These are phyloP conservation scores for Sinelater perroti DNA, from an alignment of 2,888 invertebrate genomes.

Conservation along the genomic window DNA sequence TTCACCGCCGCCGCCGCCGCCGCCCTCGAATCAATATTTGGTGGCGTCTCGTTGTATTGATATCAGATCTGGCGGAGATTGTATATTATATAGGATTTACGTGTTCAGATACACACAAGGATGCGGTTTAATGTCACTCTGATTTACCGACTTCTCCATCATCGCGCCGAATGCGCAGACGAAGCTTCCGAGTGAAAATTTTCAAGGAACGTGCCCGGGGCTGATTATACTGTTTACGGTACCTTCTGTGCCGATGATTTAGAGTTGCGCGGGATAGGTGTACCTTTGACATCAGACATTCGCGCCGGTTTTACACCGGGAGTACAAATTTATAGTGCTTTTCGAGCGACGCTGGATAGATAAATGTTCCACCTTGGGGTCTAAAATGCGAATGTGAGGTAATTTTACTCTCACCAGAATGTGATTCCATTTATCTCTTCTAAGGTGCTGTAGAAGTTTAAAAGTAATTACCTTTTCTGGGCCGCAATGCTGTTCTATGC, in stretches of 20 bases:
- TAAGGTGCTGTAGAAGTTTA: constrained; percentile 4
- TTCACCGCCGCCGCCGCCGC: constrained; percentile 47
- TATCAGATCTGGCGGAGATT: constrained; percentile 55
- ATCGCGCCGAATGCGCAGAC: constrained; percentile 2
- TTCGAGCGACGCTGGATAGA: constrained; percentile 2
- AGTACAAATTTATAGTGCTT: constrained; percentile 9
- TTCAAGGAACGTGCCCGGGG: too few relatives aligned
- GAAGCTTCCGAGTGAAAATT: constrained; percentile 7
- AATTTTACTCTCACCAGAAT: constrained; percentile 11
- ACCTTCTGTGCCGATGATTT: not conserved
- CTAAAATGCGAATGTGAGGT: constrained; percentile 13
- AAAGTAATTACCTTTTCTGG: constrained; percentile 10
- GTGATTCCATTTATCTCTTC: constrained; percentile 18
- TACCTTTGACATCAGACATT: constrained; percentile 1
- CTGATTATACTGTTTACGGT: constrained; percentile 3
- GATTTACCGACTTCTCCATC: constrained; percentile 50
- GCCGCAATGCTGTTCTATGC: too few relatives aligned
- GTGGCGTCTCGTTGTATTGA: constrained; percentile 53
- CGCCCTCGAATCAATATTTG: constrained; percentile 53
- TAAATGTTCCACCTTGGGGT: constrained; percentile 6
- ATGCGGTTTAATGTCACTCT: constrained; percentile 55
- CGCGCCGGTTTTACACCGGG: constrained; percentile 8
- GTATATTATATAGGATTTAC: constrained; percentile 58
- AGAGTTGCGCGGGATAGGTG: not conserved
- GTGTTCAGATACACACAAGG: constrained; percentile 55